These are phyloP conservation scores for Campylomormyrus numenius DNA, from an alignment of 2,113 vertebrate genomes.

Conservation along the genomic window DNA sequence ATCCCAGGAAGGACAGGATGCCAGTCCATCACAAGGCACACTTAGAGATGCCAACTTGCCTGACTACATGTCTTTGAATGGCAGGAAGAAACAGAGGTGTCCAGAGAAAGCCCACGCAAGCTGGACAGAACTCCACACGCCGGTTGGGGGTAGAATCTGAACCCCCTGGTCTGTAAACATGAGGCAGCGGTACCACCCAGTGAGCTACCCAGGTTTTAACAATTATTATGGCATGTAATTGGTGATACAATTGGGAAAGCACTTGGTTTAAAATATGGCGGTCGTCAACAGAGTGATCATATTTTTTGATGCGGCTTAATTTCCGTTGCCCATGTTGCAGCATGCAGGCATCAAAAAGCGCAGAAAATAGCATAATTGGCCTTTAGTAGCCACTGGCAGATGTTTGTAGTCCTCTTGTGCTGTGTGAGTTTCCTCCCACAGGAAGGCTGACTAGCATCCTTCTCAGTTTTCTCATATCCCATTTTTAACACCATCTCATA, in stretches of 20 bases:
- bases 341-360: neutral
- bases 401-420: neutral
- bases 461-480: neutral
- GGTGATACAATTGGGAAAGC: neutral
- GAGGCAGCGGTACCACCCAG: neutral
- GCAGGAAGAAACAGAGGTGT: neutral
- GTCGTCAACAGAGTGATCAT: neutral
- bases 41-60: neutral
- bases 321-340: neutral
- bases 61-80: neutral
- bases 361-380: neutral
- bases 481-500: neutral
- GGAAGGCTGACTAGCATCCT: neutral
- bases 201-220: neutral
- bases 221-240: neutral
- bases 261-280: neutral
- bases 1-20: constrained; percentile 7
- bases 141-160: neutral
- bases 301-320: neutral
- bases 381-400: neutral
- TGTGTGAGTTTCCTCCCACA: neutral
- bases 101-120: neutral
- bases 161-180: neutral
- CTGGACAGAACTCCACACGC: neutral
- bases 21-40: neutral